phyloP scores from a whole-genome alignment of 2,888 invertebrate species.

The Nycteola revayana region DNA sequence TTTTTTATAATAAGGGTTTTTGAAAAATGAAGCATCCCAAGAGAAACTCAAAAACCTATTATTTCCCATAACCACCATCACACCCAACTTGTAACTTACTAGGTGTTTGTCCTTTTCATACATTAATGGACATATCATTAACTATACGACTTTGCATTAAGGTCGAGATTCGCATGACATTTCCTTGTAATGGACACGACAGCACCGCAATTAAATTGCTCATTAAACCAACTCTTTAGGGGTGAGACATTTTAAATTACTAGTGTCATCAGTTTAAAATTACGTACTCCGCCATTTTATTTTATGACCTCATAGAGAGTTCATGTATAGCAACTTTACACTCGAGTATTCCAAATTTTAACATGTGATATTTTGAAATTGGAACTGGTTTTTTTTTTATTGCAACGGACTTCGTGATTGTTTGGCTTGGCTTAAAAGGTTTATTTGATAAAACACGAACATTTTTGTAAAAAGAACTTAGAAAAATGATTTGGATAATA shows the following conservation, averaged over 20 bases:
- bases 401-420: too few relatives aligned
- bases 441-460: too few relatives aligned
- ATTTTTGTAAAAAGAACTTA: too few relatives aligned
- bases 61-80: slow-evolving; percentile 10
- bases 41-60: too few relatives aligned
- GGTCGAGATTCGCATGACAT: slow-evolving; percentile 32
- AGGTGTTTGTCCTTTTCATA: slow-evolving; percentile 17
- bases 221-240: slow-evolving; percentile 43
- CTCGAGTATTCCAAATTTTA: not conserved
- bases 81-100: slow-evolving; percentile 12
- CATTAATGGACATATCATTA: slow-evolving; percentile 15
- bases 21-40: too few relatives aligned
- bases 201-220: slow-evolving; percentile 56
- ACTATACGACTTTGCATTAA: slow-evolving; percentile 22
- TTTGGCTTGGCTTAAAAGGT: too few relatives aligned
- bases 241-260: slow-evolving; percentile 41
- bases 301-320: slow-evolving; percentile 19
- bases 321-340: slow-evolving; percentile 9
- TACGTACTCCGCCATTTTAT: slow-evolving; percentile 30
- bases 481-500: too few relatives aligned
- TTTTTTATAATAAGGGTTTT: too few relatives aligned
- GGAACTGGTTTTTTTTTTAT: too few relatives aligned
- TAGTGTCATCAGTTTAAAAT: slow-evolving; percentile 44
- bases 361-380: too few relatives aligned
- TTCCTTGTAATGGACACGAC: slow-evolving; percentile 37